A percentile compares a stretch with the other conserved stretches of the same genome.
Conservation (phyloP, 2,797 vertebrate species). For the Silurus lanzhouensis region DNA sequence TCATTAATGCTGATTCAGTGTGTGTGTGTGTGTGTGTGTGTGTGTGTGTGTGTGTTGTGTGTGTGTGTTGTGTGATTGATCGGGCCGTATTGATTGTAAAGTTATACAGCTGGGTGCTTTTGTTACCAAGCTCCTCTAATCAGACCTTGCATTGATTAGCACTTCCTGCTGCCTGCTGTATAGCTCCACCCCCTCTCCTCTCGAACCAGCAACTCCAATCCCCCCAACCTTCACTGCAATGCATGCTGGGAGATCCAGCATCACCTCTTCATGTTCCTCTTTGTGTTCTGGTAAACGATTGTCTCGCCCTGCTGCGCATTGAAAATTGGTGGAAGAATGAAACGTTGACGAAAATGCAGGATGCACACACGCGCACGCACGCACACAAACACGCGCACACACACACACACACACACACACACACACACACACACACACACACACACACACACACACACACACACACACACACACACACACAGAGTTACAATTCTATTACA, state of each 20-base stretch:
- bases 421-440: slow-evolving; percentile 10
- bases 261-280: background rate
- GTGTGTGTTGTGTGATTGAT: slow-evolving; percentile 41
- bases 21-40: slow-evolving; percentile 32
- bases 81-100: slow-evolving; percentile 48
- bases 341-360: slow-evolving; percentile 23
- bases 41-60: slow-evolving; percentile 27
- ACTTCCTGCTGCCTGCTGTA: slow-evolving; percentile 46
- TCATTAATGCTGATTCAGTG: slow-evolving; percentile 19
- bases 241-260: slow-evolving; percentile 35
- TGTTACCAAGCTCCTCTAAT: slow-evolving; percentile 45
- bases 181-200: background rate
- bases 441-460: background rate
- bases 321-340: slow-evolving; percentile 38
- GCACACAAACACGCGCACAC: background rate
- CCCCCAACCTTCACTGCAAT: background rate
- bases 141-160: slow-evolving; percentile 55
- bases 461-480: slow-evolving; percentile 10
- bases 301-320: slow-evolving; percentile 20
- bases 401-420: background rate
- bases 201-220: background rate
- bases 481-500: background rate
- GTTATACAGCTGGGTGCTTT: slow-evolving; percentile 22
- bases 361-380: slow-evolving; percentile 32
- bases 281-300: slow-evolving; percentile 8